Evolutionary conservation across 2,113 vertebrate species (phyloP).

Genomic region (Mastomys coucha): DNA sequence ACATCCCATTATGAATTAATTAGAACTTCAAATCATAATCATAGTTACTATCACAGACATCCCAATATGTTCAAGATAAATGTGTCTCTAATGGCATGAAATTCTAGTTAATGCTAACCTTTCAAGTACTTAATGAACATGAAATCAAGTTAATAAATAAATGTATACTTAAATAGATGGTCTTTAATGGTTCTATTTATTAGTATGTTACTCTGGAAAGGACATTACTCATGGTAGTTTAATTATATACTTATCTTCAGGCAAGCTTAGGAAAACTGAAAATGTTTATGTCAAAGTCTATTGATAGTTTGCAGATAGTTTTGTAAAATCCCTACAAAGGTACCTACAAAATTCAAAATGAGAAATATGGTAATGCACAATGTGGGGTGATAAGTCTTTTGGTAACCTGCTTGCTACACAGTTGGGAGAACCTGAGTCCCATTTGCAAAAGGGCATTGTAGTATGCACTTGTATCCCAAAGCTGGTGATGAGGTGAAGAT

Average conservation of each 20-base stretch:
- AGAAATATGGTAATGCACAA: not conserved
- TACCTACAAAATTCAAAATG: not conserved
- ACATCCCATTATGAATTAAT: not conserved
- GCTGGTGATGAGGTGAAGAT: not conserved
- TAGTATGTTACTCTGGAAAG: not conserved
- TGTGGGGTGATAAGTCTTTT: not conserved
- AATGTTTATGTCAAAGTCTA: not conserved
- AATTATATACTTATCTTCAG: not conserved
- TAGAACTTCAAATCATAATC: conserved; percentile 2
- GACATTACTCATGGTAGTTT: not conserved
- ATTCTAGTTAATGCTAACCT: conserved; percentile 42
- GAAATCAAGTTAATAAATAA: not conserved
- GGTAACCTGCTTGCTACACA: not conserved
- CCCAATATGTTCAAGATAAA: not conserved
- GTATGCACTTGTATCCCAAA: too few species aligned
- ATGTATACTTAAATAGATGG: not conserved
- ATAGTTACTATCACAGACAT: conserved; percentile 37
- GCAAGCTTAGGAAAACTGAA: not conserved
- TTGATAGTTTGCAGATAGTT: not conserved
- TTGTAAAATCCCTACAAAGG: not conserved
- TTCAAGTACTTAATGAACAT: conserved; percentile 19
- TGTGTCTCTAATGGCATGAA: not conserved
- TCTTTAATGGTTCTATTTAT: conserved; percentile 23
- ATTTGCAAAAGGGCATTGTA: not conserved
- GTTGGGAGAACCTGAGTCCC: too few species aligned